Base-by-base conservation (phyloP, 2,113 vertebrate species). In the Nymphicus hollandicus region DNA sequence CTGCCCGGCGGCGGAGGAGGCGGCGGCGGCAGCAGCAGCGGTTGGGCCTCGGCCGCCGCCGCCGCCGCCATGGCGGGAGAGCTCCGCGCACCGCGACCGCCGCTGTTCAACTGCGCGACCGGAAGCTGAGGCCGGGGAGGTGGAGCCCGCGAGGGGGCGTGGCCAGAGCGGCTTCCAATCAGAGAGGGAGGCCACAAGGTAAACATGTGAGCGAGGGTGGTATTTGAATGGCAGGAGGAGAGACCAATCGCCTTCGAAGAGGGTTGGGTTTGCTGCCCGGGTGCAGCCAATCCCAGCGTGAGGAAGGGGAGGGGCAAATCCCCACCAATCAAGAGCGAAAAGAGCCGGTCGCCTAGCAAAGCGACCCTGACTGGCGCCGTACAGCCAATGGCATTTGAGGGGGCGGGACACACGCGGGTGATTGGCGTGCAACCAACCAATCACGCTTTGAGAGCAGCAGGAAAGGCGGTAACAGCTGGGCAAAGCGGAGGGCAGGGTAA, bases 31-130 rank as follows among this genome's bases (percentile, higher is more conserved):
- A 31, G 98, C 96, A 98, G 98, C 74, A 98, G 97, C 97, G 98
- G 98, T 95, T 98, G 97, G 49, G 49, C 49, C 49, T 50, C 98
- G 98, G 99, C 98, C 96, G 98, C 98, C 96, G 98, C 94, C 6
- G 98, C 98, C 96, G 98, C 94, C 6, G 81, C 97, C 70, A 97
- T 95, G 25, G 56, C 46, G 7, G 6, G 7, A 3, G 10, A 87
- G 84, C 81, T 95, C 77, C 74, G 64, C 71, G 70, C 81, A 4
- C n/a, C 17, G 35, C 71, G 46, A 82, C 33, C n/a, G 86, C 94
- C 94, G 72, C 86, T 55, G 61, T 82, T 77, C 78, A 73, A 98
- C 96, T 97, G 96, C 95, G 87, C 39, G 63, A 23, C 44, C 35
- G 16, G 65, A 28, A 25, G 46, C 84, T 70, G 94, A 93, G 88